Percentiles rank a stretch among this genome's conserved stretches.
Evolutionary conservation across 2,888 invertebrate genomes (phyloP).

Genomic region (Priapulus caudatus): DNA sequence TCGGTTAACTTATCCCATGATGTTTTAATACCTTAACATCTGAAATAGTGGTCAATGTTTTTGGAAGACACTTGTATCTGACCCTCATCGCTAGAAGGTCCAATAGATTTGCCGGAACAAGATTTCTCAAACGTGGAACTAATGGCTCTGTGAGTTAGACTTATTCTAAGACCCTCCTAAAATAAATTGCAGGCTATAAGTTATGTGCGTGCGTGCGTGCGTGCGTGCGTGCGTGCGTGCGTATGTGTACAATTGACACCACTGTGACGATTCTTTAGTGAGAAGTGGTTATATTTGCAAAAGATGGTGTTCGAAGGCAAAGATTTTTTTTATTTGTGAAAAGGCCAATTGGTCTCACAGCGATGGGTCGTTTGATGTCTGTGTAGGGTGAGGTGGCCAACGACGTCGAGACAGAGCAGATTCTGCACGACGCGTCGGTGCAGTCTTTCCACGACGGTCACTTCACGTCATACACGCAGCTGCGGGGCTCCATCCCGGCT

Average conservation of each 20-base stretch:
- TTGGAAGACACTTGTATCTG: conserved; percentile 71
- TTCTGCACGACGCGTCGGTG: conserved; percentile 59
- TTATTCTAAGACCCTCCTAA: too few species aligned
- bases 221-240: too few species aligned
- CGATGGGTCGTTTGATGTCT: too few species aligned
- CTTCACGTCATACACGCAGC: conserved; percentile 18
- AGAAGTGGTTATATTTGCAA: too few species aligned
- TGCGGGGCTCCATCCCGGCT: conserved; percentile 72
- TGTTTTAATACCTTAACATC: conserved; percentile 2
- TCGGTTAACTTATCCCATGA: too few species aligned
- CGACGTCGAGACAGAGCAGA: conserved; percentile 95
- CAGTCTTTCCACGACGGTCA: conserved; percentile 32
- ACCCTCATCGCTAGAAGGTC: conserved; percentile 84
- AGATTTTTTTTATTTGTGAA: too few species aligned
- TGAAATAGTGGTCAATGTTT: conserved; percentile 54
- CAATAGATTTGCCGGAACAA: conserved; percentile 86
- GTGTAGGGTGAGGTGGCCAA: conserved; percentile 83
- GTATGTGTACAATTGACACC: too few species aligned
- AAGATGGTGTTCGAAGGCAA: too few species aligned
- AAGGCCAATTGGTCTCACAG: too few species aligned
- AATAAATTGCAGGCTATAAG: too few species aligned
- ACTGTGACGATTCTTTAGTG: conserved; percentile 25
- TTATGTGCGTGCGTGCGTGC: too few species aligned
- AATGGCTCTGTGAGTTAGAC: too few species aligned
- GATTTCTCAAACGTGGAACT: conserved; percentile 90